Percentiles rank a stretch among this genome's conserved stretches.
These are phyloP conservation scores for Corythaixoides concolor DNA, from an alignment of 2,113 vertebrate species.

Conservation along the genomic window DNA sequence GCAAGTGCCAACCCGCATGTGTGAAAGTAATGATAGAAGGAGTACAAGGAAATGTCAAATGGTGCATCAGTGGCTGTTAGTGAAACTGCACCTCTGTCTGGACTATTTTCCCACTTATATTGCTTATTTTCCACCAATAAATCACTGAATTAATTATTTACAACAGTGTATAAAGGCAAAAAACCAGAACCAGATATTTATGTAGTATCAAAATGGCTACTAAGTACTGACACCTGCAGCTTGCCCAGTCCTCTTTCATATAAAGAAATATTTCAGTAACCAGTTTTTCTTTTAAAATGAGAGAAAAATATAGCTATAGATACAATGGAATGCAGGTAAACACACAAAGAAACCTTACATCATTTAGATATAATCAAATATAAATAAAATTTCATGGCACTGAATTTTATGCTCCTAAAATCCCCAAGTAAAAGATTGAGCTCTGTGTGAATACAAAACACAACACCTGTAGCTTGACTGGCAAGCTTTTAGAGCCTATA, in stretches of 20 bases:
- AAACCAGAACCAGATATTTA: not conserved
- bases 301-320: not conserved
- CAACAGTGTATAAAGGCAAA: not conserved
- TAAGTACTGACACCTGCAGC: not conserved
- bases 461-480: not conserved
- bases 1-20: conserved; percentile 34
- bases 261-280: not conserved
- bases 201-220: not conserved
- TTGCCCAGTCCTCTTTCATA: not conserved
- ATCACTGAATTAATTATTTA: not conserved
- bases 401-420: not conserved
- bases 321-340: not conserved
- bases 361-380: not conserved
- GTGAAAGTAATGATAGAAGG: conserved; percentile 33
- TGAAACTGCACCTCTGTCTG: not conserved
- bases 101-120: not conserved
- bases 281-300: not conserved
- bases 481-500: not conserved
- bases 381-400: not conserved
- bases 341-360: not conserved
- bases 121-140: not conserved
- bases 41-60: conserved; percentile 28
- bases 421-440: not conserved
- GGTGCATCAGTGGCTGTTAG: not conserved
- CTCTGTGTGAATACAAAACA: not conserved